Percentiles rank a stretch among this genome's conserved stretches.
These are phyloP conservation scores for Protula sp. DNA, from an alignment of 2,888 invertebrate species.

Conservation along the genomic window DNA sequence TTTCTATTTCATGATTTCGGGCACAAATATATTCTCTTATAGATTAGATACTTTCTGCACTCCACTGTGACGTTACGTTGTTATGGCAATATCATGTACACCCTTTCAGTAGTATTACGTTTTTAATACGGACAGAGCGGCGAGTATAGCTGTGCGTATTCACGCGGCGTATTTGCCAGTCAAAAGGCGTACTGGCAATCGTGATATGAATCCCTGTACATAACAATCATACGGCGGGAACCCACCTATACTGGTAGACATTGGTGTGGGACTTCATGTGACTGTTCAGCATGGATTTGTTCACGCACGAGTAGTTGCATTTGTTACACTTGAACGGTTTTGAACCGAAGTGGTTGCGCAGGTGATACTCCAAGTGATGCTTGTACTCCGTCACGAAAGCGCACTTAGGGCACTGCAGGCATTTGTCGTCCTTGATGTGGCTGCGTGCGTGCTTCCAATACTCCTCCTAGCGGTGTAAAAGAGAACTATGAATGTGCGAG, in stretches of 20 bases:
- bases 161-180: too few species aligned
- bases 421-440: slow-evolving; percentile 91
- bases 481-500: too few species aligned
- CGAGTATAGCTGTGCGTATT: too few species aligned
- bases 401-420: slow-evolving; percentile 83
- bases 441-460: slow-evolving; percentile 85
- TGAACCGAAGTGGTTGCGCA: slow-evolving; percentile 87
- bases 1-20: too few species aligned
- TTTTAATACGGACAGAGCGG: too few species aligned
- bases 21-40: too few species aligned
- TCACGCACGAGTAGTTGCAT: slow-evolving; percentile 61
- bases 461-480: slow-evolving; percentile 64
- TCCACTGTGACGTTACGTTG: too few species aligned
- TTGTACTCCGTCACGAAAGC: slow-evolving; percentile 98
- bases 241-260: slow-evolving; percentile 67
- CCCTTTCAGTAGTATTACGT: too few species aligned
- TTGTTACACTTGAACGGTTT: slow-evolving; percentile 92
- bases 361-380: slow-evolving; percentile 92
- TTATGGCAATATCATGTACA: too few species aligned
- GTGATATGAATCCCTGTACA: too few species aligned
- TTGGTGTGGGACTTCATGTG: slow-evolving; percentile 87
- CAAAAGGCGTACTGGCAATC: too few species aligned
- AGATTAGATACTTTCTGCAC: too few species aligned
- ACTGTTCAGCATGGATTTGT: slow-evolving; percentile 89
- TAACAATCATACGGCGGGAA: neutral